Evolutionary conservation across 2,113 vertebrate species (phyloP), one percentile per base, ranked within the genome.

Genomic region (Arvicanthis niloticus): DNA sequence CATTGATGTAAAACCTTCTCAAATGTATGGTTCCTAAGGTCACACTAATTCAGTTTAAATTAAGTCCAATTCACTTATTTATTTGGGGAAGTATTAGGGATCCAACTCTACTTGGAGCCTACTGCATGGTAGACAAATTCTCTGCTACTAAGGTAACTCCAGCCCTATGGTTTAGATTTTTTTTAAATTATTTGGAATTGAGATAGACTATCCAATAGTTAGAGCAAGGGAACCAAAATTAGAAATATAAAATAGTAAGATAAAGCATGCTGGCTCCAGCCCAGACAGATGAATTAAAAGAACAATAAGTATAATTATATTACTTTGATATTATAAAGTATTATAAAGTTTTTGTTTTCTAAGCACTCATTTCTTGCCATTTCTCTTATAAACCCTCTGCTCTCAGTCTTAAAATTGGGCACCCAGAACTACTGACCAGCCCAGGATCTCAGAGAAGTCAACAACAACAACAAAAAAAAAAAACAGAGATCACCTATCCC

Each of bases 161-260:
- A 72, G 31, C 31, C 12, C 45, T 12, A 5, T 87, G 75, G 45
- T 94, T 82, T 90, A 91, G 13, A 17, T 42, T 60, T 40, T 62
- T 42, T 90, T 88, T 91, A 24, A 24, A 77, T 92, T 80, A 82
- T 84, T 81, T 82, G 53, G 42, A 26, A 24, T 51, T 89, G 42
- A 75, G 48, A 94, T 75, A 56, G 42, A 91, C 21, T 19, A 93
- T 78, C 2, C 34, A 88, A 68, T 40, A 37, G 1, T 89, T 91
- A 91, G 68, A 80, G 78, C 53, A 93, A 95, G 73, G 16, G 2
- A 45, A 51, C 9, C 91, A 91, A 94, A 92, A 88, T 95, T 89
- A 84, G 89, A 95, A 93, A 34, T 65, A 75, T 70, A 67, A 95
- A 94, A 10, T 29, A 89, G 77, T 67, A 91, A 95, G 56, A 94